These are phyloP conservation scores for Mactromeris polynyma DNA, from an alignment of 2,888 invertebrate species.

Conservation along the genomic window DNA sequence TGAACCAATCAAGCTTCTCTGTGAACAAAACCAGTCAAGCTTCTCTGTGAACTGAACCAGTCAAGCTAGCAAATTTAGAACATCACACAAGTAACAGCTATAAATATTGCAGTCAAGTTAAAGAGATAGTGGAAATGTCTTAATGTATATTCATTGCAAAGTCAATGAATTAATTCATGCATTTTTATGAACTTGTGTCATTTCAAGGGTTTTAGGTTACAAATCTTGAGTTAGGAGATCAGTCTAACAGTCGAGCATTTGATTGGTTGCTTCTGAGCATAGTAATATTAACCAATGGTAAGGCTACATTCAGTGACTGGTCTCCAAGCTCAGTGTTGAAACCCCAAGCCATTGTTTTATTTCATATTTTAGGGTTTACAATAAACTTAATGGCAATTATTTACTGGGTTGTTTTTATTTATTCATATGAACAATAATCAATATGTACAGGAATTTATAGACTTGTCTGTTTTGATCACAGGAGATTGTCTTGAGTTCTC, in stretches of 20 bases:
- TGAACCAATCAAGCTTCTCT: too few species aligned
- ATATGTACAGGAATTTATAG: too few species aligned
- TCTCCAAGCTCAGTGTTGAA: background rate
- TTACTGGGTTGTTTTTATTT: background rate
- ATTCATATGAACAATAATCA: background rate
- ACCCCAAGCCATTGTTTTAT: background rate
- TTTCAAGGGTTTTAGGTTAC: background rate
- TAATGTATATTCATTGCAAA: background rate
- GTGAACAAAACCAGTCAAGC: too few species aligned
- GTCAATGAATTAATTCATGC: background rate
- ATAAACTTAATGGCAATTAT: background rate
- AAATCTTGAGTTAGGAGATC: background rate
- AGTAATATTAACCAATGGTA: background rate
- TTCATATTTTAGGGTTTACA: background rate
- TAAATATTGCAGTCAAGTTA: too few species aligned
- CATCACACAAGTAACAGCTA: too few species aligned
- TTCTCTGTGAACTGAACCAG: too few species aligned
- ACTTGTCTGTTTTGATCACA: too few species aligned
- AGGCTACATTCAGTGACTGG: background rate
- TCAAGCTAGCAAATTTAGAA: too few species aligned
- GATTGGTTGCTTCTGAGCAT: too few species aligned
- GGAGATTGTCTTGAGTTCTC: too few species aligned
- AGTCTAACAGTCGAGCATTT: too few species aligned
- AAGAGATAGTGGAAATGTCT: too few species aligned
- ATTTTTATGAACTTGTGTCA: slow-evolving; percentile 7